phyloP scores from a whole-genome alignment of 1,140 invertebrate species.

The Oryctes rhinoceros region DNA sequence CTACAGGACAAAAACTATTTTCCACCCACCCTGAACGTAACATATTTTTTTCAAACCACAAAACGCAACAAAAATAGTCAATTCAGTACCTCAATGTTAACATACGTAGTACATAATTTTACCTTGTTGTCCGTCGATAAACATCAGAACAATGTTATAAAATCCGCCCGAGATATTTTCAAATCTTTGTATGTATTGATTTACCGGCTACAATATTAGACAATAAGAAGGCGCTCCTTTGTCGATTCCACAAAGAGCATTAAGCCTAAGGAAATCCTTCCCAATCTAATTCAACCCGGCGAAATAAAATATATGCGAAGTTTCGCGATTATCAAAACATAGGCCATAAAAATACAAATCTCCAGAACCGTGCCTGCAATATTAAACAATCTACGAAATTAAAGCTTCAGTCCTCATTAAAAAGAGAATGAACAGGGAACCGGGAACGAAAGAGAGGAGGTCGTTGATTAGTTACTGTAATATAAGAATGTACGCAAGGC shows the following conservation, averaged over 20 bases:
- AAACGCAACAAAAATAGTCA: too few relatives aligned
- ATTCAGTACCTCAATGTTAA: too few relatives aligned
- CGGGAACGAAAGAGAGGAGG: constrained; percentile 50
- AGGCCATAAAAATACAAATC: constrained; percentile 22
- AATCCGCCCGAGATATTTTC: background rate
- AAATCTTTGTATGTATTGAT: background rate
- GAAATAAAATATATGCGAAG: constrained; percentile 39
- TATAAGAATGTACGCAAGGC: constrained; percentile 52
- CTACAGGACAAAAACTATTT: too few relatives aligned
- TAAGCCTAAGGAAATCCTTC: background rate
- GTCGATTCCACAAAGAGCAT: background rate
- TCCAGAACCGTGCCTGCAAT: constrained; percentile 42
- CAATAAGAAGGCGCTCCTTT: background rate
- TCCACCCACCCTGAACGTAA: too few relatives aligned
- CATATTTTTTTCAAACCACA: too few relatives aligned
- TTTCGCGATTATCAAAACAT: constrained; percentile 32
- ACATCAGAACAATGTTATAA: too few relatives aligned
- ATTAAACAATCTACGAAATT: constrained; percentile 48
- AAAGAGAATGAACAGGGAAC: constrained; percentile 37
- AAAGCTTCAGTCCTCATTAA: constrained; percentile 41
- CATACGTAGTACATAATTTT: too few relatives aligned
- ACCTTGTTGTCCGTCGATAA: too few relatives aligned
- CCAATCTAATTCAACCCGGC: constrained; percentile 1
- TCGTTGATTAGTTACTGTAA: constrained; percentile 52
- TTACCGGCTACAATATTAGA: background rate